A percentile compares a stretch with the other conserved stretches of the same genome.
These are phyloP conservation scores for Goniozus legneri DNA, from an alignment of 1,140 invertebrate genomes.

Conservation along the genomic window DNA sequence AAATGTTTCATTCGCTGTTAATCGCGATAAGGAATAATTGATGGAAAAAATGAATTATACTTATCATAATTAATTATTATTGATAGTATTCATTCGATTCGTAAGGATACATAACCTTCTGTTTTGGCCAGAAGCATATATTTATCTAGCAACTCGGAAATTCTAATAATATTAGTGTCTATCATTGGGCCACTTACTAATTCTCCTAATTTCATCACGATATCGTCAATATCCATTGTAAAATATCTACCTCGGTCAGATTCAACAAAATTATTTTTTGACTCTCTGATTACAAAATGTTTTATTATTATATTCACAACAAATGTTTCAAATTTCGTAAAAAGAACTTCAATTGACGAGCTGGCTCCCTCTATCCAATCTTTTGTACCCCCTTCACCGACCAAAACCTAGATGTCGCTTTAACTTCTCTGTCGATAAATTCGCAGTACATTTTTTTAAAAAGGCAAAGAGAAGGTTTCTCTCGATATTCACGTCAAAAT, in stretches of 20 bases:
- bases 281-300: not conserved
- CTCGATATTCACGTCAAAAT: too few relatives aligned
- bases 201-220: slow-evolving; percentile 23
- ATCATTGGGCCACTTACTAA: slow-evolving; percentile 29
- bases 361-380: slow-evolving; percentile 12
- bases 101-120: slow-evolving; percentile 43
- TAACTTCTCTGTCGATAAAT: too few relatives aligned
- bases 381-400: too few relatives aligned
- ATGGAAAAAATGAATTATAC: too few relatives aligned
- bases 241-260: not conserved
- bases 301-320: too few relatives aligned
- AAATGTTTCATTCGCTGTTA: slow-evolving; percentile 37
- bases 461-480: too few relatives aligned
- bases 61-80: too few relatives aligned
- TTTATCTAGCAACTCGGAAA: slow-evolving; percentile 23
- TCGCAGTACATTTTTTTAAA: too few relatives aligned
- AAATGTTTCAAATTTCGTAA: too few relatives aligned
- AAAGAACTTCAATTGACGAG: not conserved
- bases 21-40: too few relatives aligned
- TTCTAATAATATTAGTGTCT: slow-evolving; percentile 15
- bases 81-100: too few relatives aligned
- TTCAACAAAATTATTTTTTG: not conserved
- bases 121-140: slow-evolving; percentile 18
- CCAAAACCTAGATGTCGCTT: not conserved
- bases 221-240: slow-evolving; percentile 7